phyloP scores from a whole-genome alignment of 2,888 invertebrate species.

The Oligia strigilis region DNA sequence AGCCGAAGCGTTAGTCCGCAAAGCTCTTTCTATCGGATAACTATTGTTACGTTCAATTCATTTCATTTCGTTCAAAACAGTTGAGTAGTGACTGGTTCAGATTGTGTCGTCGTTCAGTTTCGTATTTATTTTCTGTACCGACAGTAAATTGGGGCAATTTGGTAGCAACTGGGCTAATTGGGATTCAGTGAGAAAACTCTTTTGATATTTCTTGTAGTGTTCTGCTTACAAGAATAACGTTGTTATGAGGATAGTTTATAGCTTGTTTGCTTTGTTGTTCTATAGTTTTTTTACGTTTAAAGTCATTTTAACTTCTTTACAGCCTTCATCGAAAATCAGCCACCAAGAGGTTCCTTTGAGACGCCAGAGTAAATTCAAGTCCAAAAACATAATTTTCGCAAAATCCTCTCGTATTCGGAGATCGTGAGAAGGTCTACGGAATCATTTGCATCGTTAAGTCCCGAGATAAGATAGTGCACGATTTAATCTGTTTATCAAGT shows the following conservation, averaged over 20 bases:
- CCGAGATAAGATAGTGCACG: slow-evolving; percentile 5
- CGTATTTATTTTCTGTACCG: slow-evolving; percentile 47
- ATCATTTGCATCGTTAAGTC: slow-evolving; percentile 10
- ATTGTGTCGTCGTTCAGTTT: slow-evolving; percentile 46
- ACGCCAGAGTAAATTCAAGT: not conserved
- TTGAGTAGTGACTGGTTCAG: slow-evolving; percentile 47
- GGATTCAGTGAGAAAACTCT: slow-evolving; percentile 50
- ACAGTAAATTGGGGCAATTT: slow-evolving; percentile 57
- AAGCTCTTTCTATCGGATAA: slow-evolving; percentile 75
- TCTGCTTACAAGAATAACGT: slow-evolving; percentile 29
- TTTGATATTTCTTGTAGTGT: slow-evolving; percentile 38
- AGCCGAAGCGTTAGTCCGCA: slow-evolving; percentile 78
- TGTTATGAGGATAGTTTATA: slow-evolving; percentile 11
- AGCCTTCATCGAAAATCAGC: not conserved
- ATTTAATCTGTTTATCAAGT: not conserved
- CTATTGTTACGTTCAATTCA: slow-evolving; percentile 55
- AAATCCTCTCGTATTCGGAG: not conserved
- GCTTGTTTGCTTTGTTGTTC: slow-evolving; percentile 11
- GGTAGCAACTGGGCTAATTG: slow-evolving; percentile 58
- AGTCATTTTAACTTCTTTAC: not conserved
- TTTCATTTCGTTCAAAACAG: slow-evolving; percentile 42
- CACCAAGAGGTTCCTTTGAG: not conserved
- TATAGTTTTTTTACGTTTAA: not conserved
- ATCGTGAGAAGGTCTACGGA: not conserved
- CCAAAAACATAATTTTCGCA: not conserved